Conservation (phyloP, 2,113 vertebrate genomes). For the Benitochromis conjunctus region DNA sequence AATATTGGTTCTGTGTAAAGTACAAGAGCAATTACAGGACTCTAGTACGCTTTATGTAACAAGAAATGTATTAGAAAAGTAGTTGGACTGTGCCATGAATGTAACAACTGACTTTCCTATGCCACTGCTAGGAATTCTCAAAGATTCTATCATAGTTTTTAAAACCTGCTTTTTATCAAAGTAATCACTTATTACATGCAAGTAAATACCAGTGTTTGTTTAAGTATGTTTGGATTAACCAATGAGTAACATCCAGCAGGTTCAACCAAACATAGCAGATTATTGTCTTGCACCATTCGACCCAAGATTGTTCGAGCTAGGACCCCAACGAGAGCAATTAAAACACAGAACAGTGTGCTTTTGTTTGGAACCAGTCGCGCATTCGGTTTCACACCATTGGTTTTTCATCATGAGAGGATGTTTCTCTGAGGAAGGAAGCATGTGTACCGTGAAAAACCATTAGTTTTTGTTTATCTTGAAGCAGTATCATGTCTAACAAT, state of each 20-base stretch:
- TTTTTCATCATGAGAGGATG: background rate
- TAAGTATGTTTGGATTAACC: background rate
- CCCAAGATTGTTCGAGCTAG: background rate
- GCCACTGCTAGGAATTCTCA: background rate
- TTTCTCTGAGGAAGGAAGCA: conserved; percentile 9
- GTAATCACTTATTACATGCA: background rate
- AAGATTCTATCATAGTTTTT: background rate
- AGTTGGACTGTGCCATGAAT: background rate
- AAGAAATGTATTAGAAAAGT: background rate
- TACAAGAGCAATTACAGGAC: background rate
- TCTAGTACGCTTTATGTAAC: background rate
- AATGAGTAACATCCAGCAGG: background rate
- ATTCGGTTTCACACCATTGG: conserved; percentile 25
- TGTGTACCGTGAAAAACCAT: background rate
- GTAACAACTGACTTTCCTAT: background rate
- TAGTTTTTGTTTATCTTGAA: conserved; percentile 23
- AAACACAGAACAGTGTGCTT: conserved; percentile 30
- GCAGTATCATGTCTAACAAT: background rate
- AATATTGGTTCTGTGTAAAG: background rate
- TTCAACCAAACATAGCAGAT: background rate
- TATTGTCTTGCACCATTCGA: background rate
- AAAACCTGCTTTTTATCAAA: background rate
- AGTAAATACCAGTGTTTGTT: background rate
- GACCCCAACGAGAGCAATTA: conserved; percentile 44
- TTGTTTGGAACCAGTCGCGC: conserved; percentile 33